phyloP scores from a whole-genome alignment of 2,797 vertebrate genomes.

The Hipposideros larvatus region DNA sequence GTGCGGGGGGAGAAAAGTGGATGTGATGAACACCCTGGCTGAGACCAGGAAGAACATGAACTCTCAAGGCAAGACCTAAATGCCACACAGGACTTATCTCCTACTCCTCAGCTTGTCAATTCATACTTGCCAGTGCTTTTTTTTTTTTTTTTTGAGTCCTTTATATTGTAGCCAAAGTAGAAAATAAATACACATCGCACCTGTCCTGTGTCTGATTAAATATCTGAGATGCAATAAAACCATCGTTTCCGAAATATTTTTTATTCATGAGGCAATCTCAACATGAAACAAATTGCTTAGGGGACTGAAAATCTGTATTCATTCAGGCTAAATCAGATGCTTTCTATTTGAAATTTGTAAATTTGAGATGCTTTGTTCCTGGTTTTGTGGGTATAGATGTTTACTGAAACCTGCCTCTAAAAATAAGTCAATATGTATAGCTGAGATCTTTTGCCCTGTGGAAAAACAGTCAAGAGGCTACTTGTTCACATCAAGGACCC shows the following conservation, averaged over 20 bases:
- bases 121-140: constrained; percentile 1
- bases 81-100: not conserved
- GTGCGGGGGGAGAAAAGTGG: not conserved
- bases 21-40: not conserved
- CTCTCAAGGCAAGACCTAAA: not conserved
- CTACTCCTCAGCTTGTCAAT: not conserved
- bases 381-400: constrained; percentile 28
- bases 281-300: constrained; percentile 47
- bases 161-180: constrained; percentile 46
- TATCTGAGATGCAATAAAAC: constrained; percentile 33
- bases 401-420: constrained; percentile 57
- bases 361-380: constrained; percentile 19
- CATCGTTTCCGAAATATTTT: constrained; percentile 54
- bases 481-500: not conserved
- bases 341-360: constrained; percentile 41
- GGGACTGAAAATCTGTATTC: not conserved
- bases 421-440: constrained; percentile 31
- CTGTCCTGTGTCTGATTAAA: constrained; percentile 14
- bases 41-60: constrained; percentile 44
- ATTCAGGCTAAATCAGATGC: constrained; percentile 23
- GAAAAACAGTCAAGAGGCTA: constrained; percentile 23
- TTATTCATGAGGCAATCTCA: constrained; percentile 58
- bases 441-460: not conserved
- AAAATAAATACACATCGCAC: constrained; percentile 5
- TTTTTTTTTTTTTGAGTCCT: not conserved